Evolutionary conservation across 2,113 vertebrate species (phyloP).

Genomic region (Nibea coibor): DNA sequence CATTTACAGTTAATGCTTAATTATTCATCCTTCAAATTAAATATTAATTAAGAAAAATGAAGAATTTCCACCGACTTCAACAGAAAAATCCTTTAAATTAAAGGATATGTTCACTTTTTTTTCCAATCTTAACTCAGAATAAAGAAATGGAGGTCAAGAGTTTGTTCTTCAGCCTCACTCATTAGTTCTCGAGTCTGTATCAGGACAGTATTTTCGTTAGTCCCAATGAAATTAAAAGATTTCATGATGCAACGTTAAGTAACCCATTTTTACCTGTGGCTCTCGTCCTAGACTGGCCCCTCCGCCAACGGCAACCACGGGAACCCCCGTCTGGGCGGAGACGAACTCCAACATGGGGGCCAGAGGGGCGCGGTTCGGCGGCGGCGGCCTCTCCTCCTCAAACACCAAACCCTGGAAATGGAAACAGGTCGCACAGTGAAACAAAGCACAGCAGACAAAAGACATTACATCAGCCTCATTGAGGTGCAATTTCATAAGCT

Average conservation of each 20-base stretch:
- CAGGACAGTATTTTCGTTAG: not conserved
- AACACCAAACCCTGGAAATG: constrained; percentile 91
- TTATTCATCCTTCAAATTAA: not conserved
- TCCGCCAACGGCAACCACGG: constrained; percentile 92
- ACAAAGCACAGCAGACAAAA: not conserved
- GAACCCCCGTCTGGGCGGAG: constrained; percentile 94
- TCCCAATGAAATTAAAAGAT: constrained; percentile 10
- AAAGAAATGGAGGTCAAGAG: not conserved
- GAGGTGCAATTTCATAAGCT: constrained; percentile 12
- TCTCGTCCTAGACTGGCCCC: constrained; percentile 93
- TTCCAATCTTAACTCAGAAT: not conserved
- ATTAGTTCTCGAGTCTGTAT: not conserved
- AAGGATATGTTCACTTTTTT: not conserved
- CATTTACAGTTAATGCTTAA: not conserved
- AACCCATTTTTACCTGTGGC: constrained; percentile 86
- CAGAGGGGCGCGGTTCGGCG: constrained; percentile 85
- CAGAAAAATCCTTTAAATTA: not conserved
- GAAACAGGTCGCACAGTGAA: constrained; percentile 11
- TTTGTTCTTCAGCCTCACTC: not conserved
- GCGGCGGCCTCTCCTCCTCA: constrained; percentile 89
- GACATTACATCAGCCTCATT: constrained; percentile 21
- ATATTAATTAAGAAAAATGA: not conserved
- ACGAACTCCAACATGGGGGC: constrained; percentile 97
- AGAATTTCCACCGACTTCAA: not conserved
- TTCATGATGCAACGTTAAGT: constrained; percentile 38